Percentiles rank a stretch among this genome's conserved stretches.
These are phyloP conservation scores for Pipra filicauda DNA, from an alignment of 2,113 vertebrate genomes.

Conservation along the genomic window DNA sequence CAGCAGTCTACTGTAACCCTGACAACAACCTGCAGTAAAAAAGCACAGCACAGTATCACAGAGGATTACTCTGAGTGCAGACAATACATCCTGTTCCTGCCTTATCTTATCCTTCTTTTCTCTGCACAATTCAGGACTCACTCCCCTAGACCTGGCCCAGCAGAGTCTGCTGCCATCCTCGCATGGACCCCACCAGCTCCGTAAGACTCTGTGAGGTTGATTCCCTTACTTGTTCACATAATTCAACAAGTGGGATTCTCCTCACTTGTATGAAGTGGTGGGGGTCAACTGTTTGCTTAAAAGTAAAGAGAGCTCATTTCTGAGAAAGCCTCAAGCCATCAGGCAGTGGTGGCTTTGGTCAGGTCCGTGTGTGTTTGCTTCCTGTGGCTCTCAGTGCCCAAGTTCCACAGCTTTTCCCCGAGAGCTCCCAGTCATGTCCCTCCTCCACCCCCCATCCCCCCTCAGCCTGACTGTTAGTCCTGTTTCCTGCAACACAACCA, in stretches of 20 bases:
- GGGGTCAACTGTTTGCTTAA: background rate
- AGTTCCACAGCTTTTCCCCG: background rate
- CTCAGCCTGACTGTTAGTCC: background rate
- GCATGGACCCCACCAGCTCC: background rate
- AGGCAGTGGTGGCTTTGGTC: background rate
- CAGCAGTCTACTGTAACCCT: background rate
- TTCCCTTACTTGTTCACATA: background rate
- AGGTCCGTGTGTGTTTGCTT: background rate
- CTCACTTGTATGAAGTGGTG: background rate
- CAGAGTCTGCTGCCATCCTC: background rate
- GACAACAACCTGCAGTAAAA: background rate
- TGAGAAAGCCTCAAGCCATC: background rate
- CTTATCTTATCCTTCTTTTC: background rate
- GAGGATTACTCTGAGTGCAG: background rate
- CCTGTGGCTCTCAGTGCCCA: background rate
- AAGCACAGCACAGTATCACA: background rate
- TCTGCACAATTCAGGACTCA: background rate
- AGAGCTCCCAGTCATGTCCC: background rate
- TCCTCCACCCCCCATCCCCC: too few relatives aligned
- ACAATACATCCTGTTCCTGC: background rate
- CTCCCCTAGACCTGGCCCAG: background rate
- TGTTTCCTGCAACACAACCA: background rate
- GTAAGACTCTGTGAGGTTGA: accelerated
- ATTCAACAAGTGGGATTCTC: background rate
- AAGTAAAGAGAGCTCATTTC: background rate